Percentiles rank a stretch among this genome's conserved stretches.
phyloP scores from a whole-genome alignment of 2,113 vertebrate species.

The human region GRCh38 chr15:53619501-53620000 shows the following conservation, averaged over 20 bases:
- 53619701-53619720: background rate
- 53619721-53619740: background rate
- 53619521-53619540: background rate
- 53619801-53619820: background rate
- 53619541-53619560: background rate
- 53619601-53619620: background rate
- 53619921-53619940: background rate
- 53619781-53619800: background rate
- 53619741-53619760: background rate
- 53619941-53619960: constrained; percentile 16
- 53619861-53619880: background rate
- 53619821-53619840: background rate
- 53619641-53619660: background rate
- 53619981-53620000: background rate
- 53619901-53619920: background rate
- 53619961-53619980: background rate
- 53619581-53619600: background rate
- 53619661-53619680: no score
- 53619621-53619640: background rate
- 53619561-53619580: background rate
- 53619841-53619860: background rate
- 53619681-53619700: no score
- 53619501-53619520: background rate
- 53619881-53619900: background rate
- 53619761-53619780: background rate